These are phyloP conservation scores for Meloidogyne chitwoodi DNA, from an alignment of 1,140 invertebrate genomes.

Conservation along the genomic window DNA sequence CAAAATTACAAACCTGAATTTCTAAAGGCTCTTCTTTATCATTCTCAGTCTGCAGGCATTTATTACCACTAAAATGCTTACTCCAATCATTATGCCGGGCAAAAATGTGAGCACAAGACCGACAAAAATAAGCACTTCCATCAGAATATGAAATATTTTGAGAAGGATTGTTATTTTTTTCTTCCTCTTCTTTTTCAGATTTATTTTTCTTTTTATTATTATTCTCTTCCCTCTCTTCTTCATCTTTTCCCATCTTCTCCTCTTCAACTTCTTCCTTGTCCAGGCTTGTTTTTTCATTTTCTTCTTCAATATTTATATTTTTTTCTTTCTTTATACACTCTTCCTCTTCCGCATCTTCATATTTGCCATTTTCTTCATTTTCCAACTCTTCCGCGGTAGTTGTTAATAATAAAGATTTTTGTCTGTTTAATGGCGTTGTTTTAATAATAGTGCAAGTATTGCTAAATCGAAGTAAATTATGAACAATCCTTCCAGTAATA, in stretches of 20 bases:
- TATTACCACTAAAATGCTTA: background rate
- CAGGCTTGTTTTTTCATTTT: background rate
- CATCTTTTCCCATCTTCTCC: too few species aligned
- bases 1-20: background rate
- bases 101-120: background rate
- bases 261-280: too few species aligned
- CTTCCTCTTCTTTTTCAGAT: background rate
- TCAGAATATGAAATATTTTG: background rate
- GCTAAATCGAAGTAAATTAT: background rate
- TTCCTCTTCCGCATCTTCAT: background rate
- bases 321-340: too few species aligned
- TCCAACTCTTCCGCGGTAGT: background rate
- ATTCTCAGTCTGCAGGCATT: background rate
- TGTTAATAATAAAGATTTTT: background rate
- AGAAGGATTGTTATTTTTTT: background rate
- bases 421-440: background rate
- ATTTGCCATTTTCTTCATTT: background rate
- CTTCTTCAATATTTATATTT: background rate
- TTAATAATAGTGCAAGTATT: background rate
- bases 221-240: too few species aligned
- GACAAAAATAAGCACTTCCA: background rate
- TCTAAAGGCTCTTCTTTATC: background rate
- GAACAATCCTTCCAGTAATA: background rate
- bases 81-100: background rate
- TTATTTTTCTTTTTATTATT: too few species aligned